phyloP scores from a whole-genome alignment of 2,888 invertebrate species.

The Tetranychus piercei region DNA sequence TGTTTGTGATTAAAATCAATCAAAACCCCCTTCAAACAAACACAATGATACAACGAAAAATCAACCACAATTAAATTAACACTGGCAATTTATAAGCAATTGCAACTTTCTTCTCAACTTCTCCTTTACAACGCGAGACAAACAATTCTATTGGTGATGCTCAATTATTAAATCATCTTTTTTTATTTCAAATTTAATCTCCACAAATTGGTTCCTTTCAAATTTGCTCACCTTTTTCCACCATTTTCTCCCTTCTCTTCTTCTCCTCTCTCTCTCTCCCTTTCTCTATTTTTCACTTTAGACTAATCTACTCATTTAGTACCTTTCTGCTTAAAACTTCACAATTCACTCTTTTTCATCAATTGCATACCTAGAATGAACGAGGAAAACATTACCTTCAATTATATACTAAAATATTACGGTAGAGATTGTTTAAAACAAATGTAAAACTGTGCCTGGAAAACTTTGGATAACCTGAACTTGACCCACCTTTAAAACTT shows the following conservation, averaged over 20 bases:
- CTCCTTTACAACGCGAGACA: not conserved
- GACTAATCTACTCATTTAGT: not conserved
- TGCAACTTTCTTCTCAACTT: not conserved
- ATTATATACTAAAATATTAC: too few species aligned
- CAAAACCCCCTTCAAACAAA: not conserved
- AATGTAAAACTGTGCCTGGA: too few species aligned
- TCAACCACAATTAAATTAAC: not conserved
- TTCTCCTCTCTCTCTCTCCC: not conserved
- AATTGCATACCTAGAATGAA: too few species aligned
- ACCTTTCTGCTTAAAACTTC: not conserved
- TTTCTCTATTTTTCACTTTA: not conserved
- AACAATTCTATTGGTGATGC: not conserved
- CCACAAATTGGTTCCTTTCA: not conserved
- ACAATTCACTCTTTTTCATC: too few species aligned
- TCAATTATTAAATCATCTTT: not conserved
- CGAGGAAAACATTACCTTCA: too few species aligned
- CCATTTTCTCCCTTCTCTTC: not conserved
- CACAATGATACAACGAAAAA: not conserved
- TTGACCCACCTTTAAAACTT: too few species aligned
- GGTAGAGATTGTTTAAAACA: too few species aligned
- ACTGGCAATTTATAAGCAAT: not conserved
- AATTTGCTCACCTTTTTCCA: not conserved
- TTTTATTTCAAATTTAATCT: not conserved
- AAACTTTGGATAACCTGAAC: too few species aligned
- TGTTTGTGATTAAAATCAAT: constrained; percentile 16